Conservation (phyloP, 2,113 vertebrate species). For the Pao palembangensis region DNA sequence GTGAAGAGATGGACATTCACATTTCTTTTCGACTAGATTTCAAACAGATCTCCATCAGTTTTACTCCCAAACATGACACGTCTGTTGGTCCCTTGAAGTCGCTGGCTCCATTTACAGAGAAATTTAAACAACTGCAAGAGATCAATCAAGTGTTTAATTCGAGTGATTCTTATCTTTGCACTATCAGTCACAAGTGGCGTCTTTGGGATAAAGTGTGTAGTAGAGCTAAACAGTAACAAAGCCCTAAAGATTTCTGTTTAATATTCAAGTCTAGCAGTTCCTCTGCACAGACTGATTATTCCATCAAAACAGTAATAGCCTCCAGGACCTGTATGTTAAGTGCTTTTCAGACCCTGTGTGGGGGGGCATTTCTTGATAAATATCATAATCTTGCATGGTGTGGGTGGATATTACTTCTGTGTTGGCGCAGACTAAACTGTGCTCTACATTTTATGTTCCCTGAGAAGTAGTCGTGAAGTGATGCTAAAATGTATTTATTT, state of each 20-base stretch:
- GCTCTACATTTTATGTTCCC: not conserved
- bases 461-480: not conserved
- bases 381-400: constrained; percentile 21
- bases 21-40: not conserved
- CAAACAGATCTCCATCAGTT: constrained; percentile 1
- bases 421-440: not conserved
- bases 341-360: constrained; percentile 11
- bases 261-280: constrained; percentile 10
- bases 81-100: constrained; percentile 2
- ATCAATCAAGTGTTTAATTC: constrained; percentile 11
- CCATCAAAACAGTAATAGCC: constrained; percentile 12
- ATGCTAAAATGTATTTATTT: not conserved
- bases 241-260: not conserved
- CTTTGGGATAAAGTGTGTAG: not conserved
- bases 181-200: constrained; percentile 8
- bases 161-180: constrained; percentile 22
- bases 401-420: constrained; percentile 3
- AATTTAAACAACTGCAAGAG: constrained; percentile 16
- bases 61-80: constrained; percentile 5
- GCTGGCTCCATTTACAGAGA: constrained; percentile 15
- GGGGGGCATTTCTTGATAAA: constrained; percentile 23
- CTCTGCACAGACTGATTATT: constrained; percentile 15
- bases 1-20: too few species aligned
- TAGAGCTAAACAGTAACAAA: not conserved
- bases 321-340: constrained; percentile 6